Base-by-base conservation (phyloP, 2,113 vertebrate genomes). In the Sinocyclocheilus rhinocerous region DNA sequence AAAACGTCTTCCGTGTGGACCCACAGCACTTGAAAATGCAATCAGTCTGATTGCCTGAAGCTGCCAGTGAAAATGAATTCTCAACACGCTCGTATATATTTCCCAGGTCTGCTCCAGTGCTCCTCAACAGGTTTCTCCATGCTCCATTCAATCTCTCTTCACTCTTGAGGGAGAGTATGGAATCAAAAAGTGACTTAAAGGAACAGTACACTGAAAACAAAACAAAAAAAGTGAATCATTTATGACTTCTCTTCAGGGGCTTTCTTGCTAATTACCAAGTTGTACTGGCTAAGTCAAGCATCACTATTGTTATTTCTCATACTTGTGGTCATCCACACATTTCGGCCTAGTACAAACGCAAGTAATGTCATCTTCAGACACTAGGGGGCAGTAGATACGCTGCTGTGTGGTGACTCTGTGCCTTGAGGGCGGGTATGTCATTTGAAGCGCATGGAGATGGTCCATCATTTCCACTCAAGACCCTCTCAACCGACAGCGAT, bases 401-500 rank as follows among this genome's bases (percentile, higher is more conserved):
- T 78, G 22, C 18, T 4, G 20, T 50, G 15, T 10, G 10, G 20
- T 0, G 9, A 10, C 26, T 36, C 16, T 11, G 42, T 36, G n/a
- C 76, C 36, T 29, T 26, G 5, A 33, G 57, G 69, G 77, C 18
- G 16, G 6, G 72, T 36, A 57, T 81, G 70, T 81, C 18, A 52
- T 52, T 22, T 79, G 80, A 85, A 84, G 83, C 72, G 63, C 16
- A 80, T 65, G 36, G 72, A 55, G 55, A 81, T 57, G 52, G 70
- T 61, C 91, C 91, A 91, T 92, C 83, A 81, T 91, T 92, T 91
- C 87, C 92, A 93, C 94, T 94, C 92, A 94, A 92, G 94, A 91
- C 90, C 88, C 88, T 91, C 92, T 92, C 86, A 9, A 83, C 90
- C 90, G 87, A 92, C 91, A 90, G 90, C 91, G 85, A 83, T 90